Conservation (phyloP, 2,888 invertebrate species). For the Timandra comae region DNA sequence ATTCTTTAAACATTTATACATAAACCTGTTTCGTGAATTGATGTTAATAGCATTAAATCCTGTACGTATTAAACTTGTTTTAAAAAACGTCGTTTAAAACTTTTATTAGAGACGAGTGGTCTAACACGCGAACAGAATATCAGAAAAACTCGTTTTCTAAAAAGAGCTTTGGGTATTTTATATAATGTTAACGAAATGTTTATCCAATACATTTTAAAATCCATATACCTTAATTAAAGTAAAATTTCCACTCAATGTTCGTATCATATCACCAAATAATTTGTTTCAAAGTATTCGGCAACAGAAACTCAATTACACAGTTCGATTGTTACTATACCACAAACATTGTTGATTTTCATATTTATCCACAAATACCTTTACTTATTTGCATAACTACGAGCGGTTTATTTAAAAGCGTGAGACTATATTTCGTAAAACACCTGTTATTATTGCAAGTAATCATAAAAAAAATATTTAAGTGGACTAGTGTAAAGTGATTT, state of each 20-base stretch:
- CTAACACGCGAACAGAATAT: too few relatives aligned
- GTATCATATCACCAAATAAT: too few relatives aligned
- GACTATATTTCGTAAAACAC: conserved; percentile 61
- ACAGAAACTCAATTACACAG: too few relatives aligned
- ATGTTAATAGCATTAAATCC: conserved; percentile 16
- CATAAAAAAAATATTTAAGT: conserved; percentile 40
- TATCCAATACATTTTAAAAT: too few relatives aligned
- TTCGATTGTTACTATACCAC: too few relatives aligned
- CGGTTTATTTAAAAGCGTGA: conserved; percentile 48
- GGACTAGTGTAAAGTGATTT: conserved; percentile 55
- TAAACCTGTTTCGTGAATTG: conserved; percentile 20
- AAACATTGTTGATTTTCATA: conserved; percentile 2
- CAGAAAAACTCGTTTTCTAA: too few relatives aligned
- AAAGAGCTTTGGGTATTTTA: too few relatives aligned
- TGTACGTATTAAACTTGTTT: conserved; percentile 6
- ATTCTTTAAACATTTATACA: conserved; percentile 13
- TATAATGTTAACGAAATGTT: too few relatives aligned
- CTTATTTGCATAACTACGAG: conserved; percentile 34
- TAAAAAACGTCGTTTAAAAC: conserved; percentile 13
- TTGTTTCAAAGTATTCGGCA: too few relatives aligned
- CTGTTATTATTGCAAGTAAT: conserved; percentile 47
- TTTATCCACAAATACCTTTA: conserved; percentile 12
- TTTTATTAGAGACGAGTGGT: conserved; percentile 9
- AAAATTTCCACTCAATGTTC: too few relatives aligned
- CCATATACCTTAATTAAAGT: too few relatives aligned